Conservation (phyloP, 1,140 invertebrate species). For the Alviniconcha marisindica region DNA sequence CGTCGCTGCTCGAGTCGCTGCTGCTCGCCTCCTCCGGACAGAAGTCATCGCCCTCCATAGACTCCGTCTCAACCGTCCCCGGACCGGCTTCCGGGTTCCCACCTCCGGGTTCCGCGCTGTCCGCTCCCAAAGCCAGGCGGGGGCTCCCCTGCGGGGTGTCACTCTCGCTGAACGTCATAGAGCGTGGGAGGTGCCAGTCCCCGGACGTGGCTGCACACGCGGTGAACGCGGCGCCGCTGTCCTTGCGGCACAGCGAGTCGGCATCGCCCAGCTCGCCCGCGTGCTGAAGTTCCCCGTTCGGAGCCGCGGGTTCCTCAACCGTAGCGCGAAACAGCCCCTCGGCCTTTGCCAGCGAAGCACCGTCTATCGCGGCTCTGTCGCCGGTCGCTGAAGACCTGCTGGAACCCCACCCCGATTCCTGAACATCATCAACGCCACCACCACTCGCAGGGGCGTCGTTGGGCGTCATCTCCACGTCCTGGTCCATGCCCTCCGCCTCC, state of each 20-base stretch:
- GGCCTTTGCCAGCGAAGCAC: not conserved
- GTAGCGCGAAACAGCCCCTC: not conserved
- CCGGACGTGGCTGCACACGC: conserved; percentile 20
- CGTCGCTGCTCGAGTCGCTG: conserved; percentile 12
- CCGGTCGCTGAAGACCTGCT: not conserved
- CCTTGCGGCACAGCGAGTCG: not conserved
- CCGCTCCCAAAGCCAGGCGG: too few species aligned
- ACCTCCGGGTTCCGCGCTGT: too few species aligned
- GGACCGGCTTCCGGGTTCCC: too few species aligned
- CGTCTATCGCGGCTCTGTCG: not conserved
- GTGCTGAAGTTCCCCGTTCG: too few species aligned
- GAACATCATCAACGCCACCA: too few species aligned
- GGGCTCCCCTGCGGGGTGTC: too few species aligned
- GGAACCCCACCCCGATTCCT: too few species aligned
- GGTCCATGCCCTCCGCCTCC: not conserved
- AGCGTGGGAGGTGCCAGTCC: too few species aligned
- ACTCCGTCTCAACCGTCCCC: not conserved
- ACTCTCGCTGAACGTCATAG: too few species aligned
- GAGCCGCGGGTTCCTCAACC: too few species aligned
- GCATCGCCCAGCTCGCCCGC: too few species aligned
- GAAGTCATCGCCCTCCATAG: not conserved
- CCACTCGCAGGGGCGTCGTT: not conserved
- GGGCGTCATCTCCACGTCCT: conserved; percentile 11
- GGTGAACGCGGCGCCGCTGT: not conserved
- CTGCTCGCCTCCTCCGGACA: not conserved